Conservation (phyloP, 2,113 vertebrate species). For the Monarcha castaneiventris region DNA sequence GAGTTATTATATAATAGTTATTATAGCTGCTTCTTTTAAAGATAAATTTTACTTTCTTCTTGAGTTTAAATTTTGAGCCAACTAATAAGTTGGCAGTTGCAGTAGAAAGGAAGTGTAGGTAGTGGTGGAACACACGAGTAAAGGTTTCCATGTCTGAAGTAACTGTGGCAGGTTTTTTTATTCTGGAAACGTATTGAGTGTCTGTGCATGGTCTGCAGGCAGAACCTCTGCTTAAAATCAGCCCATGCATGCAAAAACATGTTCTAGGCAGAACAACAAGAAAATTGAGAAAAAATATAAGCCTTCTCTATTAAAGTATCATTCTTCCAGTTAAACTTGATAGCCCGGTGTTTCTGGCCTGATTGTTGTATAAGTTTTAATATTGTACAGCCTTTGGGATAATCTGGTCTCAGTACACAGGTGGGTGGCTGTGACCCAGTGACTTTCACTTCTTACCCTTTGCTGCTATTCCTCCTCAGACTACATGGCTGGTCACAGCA, state of each 20-base stretch:
- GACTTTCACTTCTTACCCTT: not conserved
- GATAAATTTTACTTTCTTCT: not conserved
- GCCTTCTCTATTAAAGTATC: not conserved
- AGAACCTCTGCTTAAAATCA: not conserved
- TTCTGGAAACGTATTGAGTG: not conserved
- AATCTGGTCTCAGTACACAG: not conserved
- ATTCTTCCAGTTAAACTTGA: not conserved
- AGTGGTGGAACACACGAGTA: not conserved
- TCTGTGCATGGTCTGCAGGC: not conserved
- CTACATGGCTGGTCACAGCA: accelerated
- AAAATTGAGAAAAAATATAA: not conserved
- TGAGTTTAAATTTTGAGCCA: not conserved
- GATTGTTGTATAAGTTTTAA: not conserved
- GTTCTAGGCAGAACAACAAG: not conserved
- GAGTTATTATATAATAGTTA: not conserved
- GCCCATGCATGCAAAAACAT: not conserved
- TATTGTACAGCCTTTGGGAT: not conserved
- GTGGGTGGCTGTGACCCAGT: not conserved
- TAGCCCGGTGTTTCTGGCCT: not conserved
- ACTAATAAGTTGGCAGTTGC: not conserved
- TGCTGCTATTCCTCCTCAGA: not conserved
- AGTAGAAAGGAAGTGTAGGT: not conserved
- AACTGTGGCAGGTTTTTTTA: not conserved
- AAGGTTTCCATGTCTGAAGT: not conserved
- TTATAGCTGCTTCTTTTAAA: not conserved